Conservation (phyloP, 2,888 invertebrate genomes). For the Doris montereyensis region DNA sequence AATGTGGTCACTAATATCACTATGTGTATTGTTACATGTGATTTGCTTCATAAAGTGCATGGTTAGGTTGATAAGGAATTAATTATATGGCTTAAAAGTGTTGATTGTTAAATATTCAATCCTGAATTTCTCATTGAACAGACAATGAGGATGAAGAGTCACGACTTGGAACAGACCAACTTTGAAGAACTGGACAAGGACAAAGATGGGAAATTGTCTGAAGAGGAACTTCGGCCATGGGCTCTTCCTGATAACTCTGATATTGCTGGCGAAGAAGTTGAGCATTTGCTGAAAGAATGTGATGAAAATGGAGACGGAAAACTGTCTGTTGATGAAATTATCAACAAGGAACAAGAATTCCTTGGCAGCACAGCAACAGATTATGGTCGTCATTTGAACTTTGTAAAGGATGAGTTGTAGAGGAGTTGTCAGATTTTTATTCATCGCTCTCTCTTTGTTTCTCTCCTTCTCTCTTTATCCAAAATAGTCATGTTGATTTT, state of each 20-base stretch:
- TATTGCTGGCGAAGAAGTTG: conserved; percentile 90
- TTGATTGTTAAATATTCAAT: too few species aligned
- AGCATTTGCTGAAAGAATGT: conserved; percentile 82
- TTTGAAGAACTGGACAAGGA: conserved; percentile 81
- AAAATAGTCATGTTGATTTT: too few species aligned
- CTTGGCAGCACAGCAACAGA: conserved; percentile 99
- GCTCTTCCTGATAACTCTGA: conserved; percentile 86
- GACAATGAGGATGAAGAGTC: conserved; percentile 55
- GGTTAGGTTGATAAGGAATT: too few species aligned
- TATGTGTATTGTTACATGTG: too few species aligned
- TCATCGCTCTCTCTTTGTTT: too few species aligned
- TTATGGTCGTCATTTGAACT: conserved; percentile 96
- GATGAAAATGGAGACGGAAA: conserved; percentile 80
- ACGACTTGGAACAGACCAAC: conserved; percentile 58
- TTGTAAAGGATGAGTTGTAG: too few species aligned
- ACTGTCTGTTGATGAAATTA: conserved; percentile 89
- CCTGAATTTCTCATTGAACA: conserved; percentile 44
- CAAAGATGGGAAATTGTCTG: conserved; percentile 85
- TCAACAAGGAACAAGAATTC: conserved; percentile 94
- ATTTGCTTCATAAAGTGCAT: conserved; percentile 41
- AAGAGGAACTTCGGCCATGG: conserved; percentile 89
- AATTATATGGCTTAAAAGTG: too few species aligned
- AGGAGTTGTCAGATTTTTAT: too few species aligned
- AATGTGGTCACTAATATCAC: too few species aligned
- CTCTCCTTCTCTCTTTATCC: too few species aligned